Evolutionary conservation across 2,797 vertebrate genomes (phyloP).

Genomic region (Alectoris magna): DNA sequence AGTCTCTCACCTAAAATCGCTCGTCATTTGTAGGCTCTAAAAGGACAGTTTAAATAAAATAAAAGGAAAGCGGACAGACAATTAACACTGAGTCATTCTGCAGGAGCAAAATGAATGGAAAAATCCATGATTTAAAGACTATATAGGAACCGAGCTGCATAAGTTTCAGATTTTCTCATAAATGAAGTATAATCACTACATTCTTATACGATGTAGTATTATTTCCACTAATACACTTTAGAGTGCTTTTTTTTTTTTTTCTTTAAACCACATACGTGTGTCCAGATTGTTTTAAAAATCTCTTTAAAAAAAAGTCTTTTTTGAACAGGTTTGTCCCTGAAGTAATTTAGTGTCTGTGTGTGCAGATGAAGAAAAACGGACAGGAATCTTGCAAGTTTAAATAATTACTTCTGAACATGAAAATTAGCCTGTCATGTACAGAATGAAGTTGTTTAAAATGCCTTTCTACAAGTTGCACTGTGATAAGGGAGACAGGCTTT

Average conservation of each 20-base stretch:
- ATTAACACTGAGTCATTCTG: not conserved
- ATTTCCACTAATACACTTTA: not conserved
- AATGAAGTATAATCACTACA: not conserved
- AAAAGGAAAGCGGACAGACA: not conserved
- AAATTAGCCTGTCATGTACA: slow-evolving; percentile 50
- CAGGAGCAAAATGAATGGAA: not conserved
- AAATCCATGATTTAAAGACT: not conserved
- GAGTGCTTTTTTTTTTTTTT: not conserved
- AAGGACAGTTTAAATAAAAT: not conserved
- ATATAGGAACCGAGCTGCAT: not conserved
- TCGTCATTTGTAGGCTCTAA: not conserved
- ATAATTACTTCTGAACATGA: slow-evolving; percentile 35
- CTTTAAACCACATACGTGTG: not conserved
- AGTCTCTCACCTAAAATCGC: not conserved
- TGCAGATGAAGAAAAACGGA: not conserved
- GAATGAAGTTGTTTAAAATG: slow-evolving; percentile 56
- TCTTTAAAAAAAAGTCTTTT: not conserved
- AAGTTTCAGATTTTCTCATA: not conserved
- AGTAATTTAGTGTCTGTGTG: not conserved
- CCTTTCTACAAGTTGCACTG: slow-evolving; percentile 25
- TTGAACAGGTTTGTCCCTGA: not conserved
- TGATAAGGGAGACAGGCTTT: slow-evolving; percentile 42
- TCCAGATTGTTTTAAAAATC: not conserved
- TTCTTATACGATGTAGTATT: not conserved
- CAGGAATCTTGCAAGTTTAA: not conserved